phyloP scores from a whole-genome alignment of 2,888 invertebrate species.

The Dolichomitus sp. region DNA sequence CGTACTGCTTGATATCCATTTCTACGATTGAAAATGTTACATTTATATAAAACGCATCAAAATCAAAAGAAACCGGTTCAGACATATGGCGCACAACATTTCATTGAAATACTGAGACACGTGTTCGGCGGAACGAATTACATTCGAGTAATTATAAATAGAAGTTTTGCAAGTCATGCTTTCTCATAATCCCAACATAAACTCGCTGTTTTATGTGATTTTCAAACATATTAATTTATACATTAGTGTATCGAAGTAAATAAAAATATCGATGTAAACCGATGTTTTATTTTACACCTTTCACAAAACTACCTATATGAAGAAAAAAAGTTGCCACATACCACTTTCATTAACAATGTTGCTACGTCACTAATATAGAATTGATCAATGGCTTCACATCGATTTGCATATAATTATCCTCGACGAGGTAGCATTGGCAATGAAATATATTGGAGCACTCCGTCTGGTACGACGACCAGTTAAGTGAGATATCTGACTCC shows the following conservation, averaged over 20 bases:
- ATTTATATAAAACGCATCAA: neutral
- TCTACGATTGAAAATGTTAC: neutral
- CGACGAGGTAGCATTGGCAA: neutral
- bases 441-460: neutral
- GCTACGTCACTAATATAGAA: neutral
- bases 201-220: too few species aligned
- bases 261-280: too few species aligned
- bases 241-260: too few species aligned
- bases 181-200: too few species aligned
- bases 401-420: neutral
- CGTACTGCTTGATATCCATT: neutral
- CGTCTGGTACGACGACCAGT: neutral
- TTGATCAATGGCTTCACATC: neutral
- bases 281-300: too few species aligned
- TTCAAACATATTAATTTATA: too few species aligned
- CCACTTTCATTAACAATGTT: neutral
- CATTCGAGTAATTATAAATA: too few species aligned
- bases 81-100: neutral
- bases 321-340: neutral
- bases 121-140: neutral
- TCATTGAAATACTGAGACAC: neutral
- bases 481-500: neutral
- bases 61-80: neutral
- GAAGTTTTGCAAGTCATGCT: too few species aligned
- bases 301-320: too few species aligned